phyloP scores from a whole-genome alignment of 2,797 vertebrate genomes.

The Cynopterus sphinx region DNA sequence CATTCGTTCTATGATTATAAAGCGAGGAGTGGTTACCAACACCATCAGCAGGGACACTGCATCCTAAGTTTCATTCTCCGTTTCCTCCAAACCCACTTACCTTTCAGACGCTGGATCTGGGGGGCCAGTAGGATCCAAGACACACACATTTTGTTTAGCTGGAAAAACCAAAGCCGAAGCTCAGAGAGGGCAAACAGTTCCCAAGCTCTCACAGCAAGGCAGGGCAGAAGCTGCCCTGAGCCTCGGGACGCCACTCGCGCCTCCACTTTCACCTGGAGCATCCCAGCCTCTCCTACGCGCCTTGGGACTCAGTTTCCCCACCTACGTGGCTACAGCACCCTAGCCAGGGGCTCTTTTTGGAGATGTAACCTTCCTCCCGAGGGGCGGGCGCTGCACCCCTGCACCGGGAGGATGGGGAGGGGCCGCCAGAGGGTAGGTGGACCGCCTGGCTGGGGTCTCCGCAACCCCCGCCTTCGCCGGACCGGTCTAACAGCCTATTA shows the following conservation, averaged over 20 bases:
- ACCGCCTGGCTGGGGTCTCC: neutral
- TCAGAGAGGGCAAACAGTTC: conserved; percentile 17
- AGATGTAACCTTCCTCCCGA: neutral
- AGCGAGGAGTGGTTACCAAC: neutral
- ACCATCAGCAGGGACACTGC: neutral
- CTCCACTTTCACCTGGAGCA: neutral
- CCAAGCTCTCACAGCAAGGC: neutral
- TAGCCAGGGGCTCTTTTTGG: neutral
- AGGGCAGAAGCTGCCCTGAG: neutral
- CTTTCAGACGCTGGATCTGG: neutral
- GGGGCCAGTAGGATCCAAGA: neutral
- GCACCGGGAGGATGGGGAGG: neutral
- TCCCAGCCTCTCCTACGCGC: neutral
- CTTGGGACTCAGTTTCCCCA: conserved; percentile 57
- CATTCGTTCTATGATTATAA: neutral
- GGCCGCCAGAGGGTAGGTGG: neutral
- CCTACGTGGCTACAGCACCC: neutral
- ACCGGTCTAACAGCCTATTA: conserved; percentile 85
- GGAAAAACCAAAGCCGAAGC: conserved; percentile 4
- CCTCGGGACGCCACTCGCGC: neutral
- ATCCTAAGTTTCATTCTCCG: neutral
- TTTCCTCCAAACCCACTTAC: neutral
- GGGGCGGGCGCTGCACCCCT: neutral
- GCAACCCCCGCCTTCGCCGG: neutral
- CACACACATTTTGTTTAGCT: neutral